These are phyloP conservation scores for Chaenogobius annularis DNA, from an alignment of 2,113 vertebrate genomes.

Conservation along the genomic window DNA sequence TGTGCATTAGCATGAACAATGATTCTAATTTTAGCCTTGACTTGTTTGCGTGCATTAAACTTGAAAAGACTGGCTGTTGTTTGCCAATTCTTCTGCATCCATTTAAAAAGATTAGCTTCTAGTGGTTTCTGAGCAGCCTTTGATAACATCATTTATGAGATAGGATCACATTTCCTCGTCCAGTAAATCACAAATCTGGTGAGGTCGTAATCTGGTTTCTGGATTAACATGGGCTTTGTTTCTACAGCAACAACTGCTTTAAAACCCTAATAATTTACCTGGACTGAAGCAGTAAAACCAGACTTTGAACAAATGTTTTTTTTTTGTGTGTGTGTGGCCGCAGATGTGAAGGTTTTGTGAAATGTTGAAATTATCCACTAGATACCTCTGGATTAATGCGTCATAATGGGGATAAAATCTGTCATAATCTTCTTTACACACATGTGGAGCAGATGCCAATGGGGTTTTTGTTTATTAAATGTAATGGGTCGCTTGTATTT, in stretches of 20 bases:
- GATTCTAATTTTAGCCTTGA: neutral
- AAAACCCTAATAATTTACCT: neutral
- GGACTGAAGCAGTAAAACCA: constrained; percentile 26
- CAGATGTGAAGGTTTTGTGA: constrained; percentile 31
- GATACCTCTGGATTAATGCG: constrained; percentile 50
- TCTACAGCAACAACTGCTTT: neutral
- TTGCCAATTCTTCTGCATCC: neutral
- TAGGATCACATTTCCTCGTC: constrained; percentile 19
- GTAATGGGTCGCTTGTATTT: neutral
- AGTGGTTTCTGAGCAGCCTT: constrained; percentile 17
- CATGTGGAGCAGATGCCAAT: constrained; percentile 45
- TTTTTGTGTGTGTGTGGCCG: constrained; percentile 28
- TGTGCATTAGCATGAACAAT: neutral
- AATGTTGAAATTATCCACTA: constrained; percentile 51
- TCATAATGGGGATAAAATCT: constrained; percentile 65
- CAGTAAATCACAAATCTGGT: neutral
- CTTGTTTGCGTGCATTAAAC: neutral
- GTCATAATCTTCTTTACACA: constrained; percentile 59
- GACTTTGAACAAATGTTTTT: constrained; percentile 4
- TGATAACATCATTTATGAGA: constrained; percentile 29
- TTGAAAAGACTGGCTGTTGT: constrained; percentile 10
- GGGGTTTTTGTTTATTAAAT: neutral
- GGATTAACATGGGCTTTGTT: neutral
- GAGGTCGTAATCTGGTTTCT: constrained; percentile 2
- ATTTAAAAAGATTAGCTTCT: constrained; percentile 36